These are phyloP conservation scores for Brachionus sp. DNA, from an alignment of 1,140 invertebrate genomes.

Conservation along the genomic window DNA sequence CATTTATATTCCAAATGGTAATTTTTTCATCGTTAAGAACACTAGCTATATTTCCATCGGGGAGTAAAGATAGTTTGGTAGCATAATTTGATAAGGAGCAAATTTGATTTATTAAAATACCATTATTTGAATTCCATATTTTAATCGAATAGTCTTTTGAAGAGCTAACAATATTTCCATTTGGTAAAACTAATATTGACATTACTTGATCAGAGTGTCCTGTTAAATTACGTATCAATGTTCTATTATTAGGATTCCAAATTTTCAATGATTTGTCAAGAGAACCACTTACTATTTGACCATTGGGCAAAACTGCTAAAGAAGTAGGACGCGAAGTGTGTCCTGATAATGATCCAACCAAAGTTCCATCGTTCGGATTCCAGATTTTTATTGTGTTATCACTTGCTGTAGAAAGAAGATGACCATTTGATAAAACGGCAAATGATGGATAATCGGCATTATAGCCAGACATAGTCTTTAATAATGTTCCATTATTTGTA, in stretches of 20 bases:
- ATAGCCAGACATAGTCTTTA: background rate
- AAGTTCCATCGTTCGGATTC: background rate
- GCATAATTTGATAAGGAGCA: slow-evolving; percentile 98
- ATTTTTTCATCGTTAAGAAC: slow-evolving; percentile 99
- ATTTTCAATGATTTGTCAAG: background rate
- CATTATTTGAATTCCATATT: background rate
- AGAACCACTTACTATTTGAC: background rate
- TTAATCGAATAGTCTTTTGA: background rate
- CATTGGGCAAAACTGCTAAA: background rate
- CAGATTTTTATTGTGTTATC: background rate
- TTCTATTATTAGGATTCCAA: background rate
- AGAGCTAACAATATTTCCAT: background rate
- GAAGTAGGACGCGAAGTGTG: background rate
- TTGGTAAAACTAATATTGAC: background rate
- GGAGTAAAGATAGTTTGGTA: slow-evolving; percentile 63
- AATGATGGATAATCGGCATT: background rate
- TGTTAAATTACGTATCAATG: background rate
- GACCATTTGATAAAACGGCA: background rate
- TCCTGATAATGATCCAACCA: background rate
- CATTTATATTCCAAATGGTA: slow-evolving; percentile 97
- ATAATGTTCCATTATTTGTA: background rate
- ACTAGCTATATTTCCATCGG: slow-evolving; percentile 69
- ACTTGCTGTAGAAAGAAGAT: background rate
- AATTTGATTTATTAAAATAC: slow-evolving; percentile 65
- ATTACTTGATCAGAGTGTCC: background rate